These are phyloP conservation scores for Serripes groenlandicus DNA, from an alignment of 2,888 invertebrate species.

Conservation along the genomic window DNA sequence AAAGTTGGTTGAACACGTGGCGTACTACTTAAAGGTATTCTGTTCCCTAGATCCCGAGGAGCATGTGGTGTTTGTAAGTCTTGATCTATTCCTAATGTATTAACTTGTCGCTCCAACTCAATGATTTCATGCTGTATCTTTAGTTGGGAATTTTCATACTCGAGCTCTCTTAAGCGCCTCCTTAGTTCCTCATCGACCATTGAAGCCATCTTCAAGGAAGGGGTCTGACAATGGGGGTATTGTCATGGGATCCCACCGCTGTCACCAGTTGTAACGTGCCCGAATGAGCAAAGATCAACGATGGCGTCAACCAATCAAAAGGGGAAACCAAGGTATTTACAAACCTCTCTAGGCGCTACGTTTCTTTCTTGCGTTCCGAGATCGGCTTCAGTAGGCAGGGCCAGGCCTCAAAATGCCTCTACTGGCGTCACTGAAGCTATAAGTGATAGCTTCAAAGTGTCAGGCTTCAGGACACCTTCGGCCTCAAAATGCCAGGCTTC, in stretches of 20 bases:
- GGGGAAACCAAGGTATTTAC: too few species aligned
- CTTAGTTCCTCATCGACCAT: background rate
- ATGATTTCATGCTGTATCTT: background rate
- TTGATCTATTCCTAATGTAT: background rate
- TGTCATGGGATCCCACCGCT: slow-evolving; percentile 4
- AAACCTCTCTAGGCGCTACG: too few species aligned
- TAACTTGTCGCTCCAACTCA: background rate
- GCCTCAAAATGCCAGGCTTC: too few species aligned
- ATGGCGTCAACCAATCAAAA: too few species aligned
- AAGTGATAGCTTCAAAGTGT: too few species aligned
- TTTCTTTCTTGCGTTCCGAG: too few species aligned
- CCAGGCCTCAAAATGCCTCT: too few species aligned
- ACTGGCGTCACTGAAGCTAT: too few species aligned
- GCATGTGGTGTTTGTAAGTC: background rate
- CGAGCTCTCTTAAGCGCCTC: background rate
- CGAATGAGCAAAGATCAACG: too few species aligned
- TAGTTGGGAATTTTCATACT: background rate
- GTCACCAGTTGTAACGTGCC: slow-evolving; percentile 8
- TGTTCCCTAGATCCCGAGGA: background rate
- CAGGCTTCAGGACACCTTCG: too few species aligned
- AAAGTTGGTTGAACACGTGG: background rate
- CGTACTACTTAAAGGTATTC: background rate
- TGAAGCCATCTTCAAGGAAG: background rate
- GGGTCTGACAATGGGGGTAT: slow-evolving; percentile 1
- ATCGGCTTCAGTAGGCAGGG: too few species aligned